Evolutionary conservation across 2,888 invertebrate genomes (phyloP), one percentile per base, ranked within the genome.

Genomic region (Rambutsinella grinnellia): DNA sequence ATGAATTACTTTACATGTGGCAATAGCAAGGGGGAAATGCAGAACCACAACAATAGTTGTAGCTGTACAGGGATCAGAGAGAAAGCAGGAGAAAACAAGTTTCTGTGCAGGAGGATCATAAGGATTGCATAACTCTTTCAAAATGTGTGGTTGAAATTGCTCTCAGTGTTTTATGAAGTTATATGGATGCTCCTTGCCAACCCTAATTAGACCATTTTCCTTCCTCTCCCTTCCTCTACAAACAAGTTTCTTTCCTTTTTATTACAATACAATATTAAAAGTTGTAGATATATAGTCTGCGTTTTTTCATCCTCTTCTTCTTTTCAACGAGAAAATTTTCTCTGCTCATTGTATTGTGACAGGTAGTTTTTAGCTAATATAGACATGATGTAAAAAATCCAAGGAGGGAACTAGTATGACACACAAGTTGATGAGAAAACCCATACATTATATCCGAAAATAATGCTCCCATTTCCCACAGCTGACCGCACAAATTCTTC

Each of bases 381-480:
- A 36, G 36, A 49, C 49, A n/a, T 49, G 15, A 6, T 44, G 6
- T 44, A 13, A 44, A 44, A 13, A 44, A 44, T 44, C 44, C 6
- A 44, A 10, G 54, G 54, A 21, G 54, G 2, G 23, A 21, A 54
- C 15, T 54, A 23, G 49, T 49, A 49, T 49, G 49, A 36, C 5
- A 13, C 13, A 57, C 56, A 47, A 27, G 68, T 23, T 46, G 54
- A 66, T 74, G 66, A 67, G 65, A 67, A 67, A 56, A 60, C 54
- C 46, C 66, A 56, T 6, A 56, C 57, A 66, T 56, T 66, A 61
- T 66, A 74, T 74, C 61, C 61, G 47, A 47, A 74, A 76, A 76
- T 68, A 69, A 76, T 76, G 68, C 53, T 36, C 76, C 69, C 76
- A 76, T 76, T 76, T 69, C 68, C 69, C 69, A 69, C 76, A 76